Percentiles rank a stretch among this genome's conserved stretches.
Conservation (phyloP, 2,888 invertebrate species). For the Archips xylosteana region DNA sequence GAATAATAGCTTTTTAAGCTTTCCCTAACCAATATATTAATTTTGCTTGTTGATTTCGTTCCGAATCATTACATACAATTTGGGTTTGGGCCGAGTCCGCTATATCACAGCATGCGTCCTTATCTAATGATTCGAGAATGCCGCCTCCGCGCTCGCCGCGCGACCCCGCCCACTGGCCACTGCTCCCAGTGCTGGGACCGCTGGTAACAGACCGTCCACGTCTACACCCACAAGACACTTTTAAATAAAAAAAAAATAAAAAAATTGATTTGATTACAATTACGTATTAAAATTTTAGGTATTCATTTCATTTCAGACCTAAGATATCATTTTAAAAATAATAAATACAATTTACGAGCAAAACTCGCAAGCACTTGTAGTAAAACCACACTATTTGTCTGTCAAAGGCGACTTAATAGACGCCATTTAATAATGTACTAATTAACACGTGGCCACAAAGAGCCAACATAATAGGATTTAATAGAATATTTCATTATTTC, state of each 20-base stretch:
- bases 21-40: constrained; percentile 1
- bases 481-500: too few relatives aligned
- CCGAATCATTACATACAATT: neutral
- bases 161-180: too few relatives aligned
- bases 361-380: neutral
- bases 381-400: too few relatives aligned
- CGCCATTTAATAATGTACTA: too few relatives aligned
- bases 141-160: constrained; percentile 44
- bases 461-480: too few relatives aligned
- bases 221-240: neutral
- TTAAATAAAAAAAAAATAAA: neutral
- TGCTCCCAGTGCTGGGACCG: too few relatives aligned
- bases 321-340: too few relatives aligned
- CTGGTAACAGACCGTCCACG: neutral
- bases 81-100: constrained; percentile 42
- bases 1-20: neutral
- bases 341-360: neutral
- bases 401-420: too few relatives aligned
- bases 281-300: neutral
- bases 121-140: constrained; percentile 72
- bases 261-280: neutral
- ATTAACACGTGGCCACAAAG: too few relatives aligned
- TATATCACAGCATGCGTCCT: constrained; percentile 80
- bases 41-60: neutral
- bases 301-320: too few relatives aligned